Evolutionary conservation across 2,888 invertebrate genomes (phyloP), one percentile per base, ranked within the genome.

Genomic region (Drepana falcataria): DNA sequence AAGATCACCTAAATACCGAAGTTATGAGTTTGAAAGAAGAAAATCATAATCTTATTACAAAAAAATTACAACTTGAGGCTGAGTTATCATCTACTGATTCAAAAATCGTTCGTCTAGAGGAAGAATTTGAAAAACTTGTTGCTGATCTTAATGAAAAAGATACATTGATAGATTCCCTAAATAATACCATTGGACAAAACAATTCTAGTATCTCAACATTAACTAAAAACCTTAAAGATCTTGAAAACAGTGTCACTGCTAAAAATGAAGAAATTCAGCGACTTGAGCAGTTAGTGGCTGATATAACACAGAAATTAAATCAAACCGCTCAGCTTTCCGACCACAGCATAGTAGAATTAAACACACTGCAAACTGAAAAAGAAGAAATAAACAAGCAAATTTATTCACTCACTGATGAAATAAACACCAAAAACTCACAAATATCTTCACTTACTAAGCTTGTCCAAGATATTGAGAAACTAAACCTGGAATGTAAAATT

Each of bases 121-220:
- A 81, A 63, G 87, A 89, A 60, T 77, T 92, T 55, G 78, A 77
- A 2, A 81, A 80, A 52, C 56, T 91, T 4, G 71, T 81, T 48
- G 64, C 77, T 4, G 82, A 84, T 40, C 80, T 91, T 2, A 83
- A 82, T 48, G 91, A 91, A 65, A 85, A 92, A 60, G 84, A 87
- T 64, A 68, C 69, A n/a, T 58, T 84, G 7, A 86, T 88, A 53
- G 80, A 86, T 59, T 64, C 63, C 3, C 71, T 88, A 3, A 85
- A 87, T 60, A 51, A 57, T 6, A 79, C 79, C 7, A 60, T 83
- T 2, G 58, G 59, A 35, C 71, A 79, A 58, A 79, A 79, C 59
- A 80, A 81, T 7, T 49, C 54, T 1, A 75, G 68, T 35, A 51
- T 84, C 47, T 57, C 59, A 9, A 66, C 68, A 40, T 59, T 82